Evolutionary conservation across 2,797 vertebrate species (phyloP), one percentile per base, ranked within the genome.

Genomic region (Lepus oiostolus): DNA sequence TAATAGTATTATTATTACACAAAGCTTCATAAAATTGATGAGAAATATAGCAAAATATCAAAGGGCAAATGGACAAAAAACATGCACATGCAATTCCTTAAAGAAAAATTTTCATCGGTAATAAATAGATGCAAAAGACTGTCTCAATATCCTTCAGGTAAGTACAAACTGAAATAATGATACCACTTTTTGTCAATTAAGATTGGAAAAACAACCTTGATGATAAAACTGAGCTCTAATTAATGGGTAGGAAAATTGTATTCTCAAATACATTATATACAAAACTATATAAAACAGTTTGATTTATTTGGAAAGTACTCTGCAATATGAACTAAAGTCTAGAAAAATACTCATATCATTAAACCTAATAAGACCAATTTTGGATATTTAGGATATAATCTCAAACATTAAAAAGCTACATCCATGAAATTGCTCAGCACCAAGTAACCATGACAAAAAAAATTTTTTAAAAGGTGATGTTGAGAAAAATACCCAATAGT

Each of bases 231-330:
- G n/a, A 67, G 26, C 94, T 92, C 17, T 58, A 82, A 82, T 24
- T 65, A 12, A 93, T 21, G 11, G 35, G 4, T 50, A 92, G 19
- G 22, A 94, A 93, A 92, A 47, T 10, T 52, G 2, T 42, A 19
- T 63, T 85, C 77, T 86, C 26, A 65, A 47, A 47, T 65, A 32
- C 84, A 30, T 52, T 83, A 62, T 76, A 74, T 81, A 77, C 0
- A 80, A 82, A 82, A 70, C 11, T 76, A 1, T 70, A 17, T 72
- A 47, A 52, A 17, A 42, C 28, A 74, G 30, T 16, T 32, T 28
- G 76, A 42, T 65, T 83, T 12, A 30, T 85, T 94, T 90, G 79
- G 28, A 90, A 95, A 95, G 28, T 88, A 95, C 85, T 54, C 77
- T 26, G 38, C 9, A 84, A 21, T 54, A 28, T 42, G 21, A 86